Conservation (phyloP, 1,140 invertebrate species). For the Potamilus streckersoni region DNA sequence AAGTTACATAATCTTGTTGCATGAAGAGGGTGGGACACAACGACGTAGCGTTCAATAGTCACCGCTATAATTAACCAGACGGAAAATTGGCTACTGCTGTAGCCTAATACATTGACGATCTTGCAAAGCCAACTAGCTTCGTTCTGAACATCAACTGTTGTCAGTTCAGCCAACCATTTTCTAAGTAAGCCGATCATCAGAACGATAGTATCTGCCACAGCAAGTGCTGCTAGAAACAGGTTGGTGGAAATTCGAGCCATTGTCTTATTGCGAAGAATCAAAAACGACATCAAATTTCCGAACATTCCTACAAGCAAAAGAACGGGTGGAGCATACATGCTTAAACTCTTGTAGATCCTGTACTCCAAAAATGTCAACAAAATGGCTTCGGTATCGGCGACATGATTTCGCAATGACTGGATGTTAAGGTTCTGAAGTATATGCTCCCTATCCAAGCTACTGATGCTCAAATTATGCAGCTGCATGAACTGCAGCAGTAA, state of each 20-base stretch:
- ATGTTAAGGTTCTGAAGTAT: no score
- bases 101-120: slow-evolving; percentile 48
- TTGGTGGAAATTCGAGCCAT: slow-evolving; percentile 60
- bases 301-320: slow-evolving; percentile 52
- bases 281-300: slow-evolving; percentile 56
- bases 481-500: no score
- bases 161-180: slow-evolving; percentile 57
- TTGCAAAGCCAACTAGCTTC: slow-evolving; percentile 56
- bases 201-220: slow-evolving; percentile 61
- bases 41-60: slow-evolving; percentile 66
- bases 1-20: slow-evolving; percentile 61
- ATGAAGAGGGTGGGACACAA: slow-evolving; percentile 62
- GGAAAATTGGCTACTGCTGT: slow-evolving; percentile 59
- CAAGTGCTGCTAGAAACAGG: slow-evolving; percentile 60
- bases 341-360: slow-evolving; percentile 39
- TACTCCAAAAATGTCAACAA: slow-evolving; percentile 39
- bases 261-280: slow-evolving; percentile 50
- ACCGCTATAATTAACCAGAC: slow-evolving; percentile 68
- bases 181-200: slow-evolving; percentile 60
- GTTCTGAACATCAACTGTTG: slow-evolving; percentile 44
- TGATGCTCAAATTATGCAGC: no score
- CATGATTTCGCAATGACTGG: neutral
- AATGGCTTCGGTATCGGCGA: slow-evolving; percentile 13
- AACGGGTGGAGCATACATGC: slow-evolving; percentile 52
- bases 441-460: no score